Base-by-base conservation (phyloP, 2,797 vertebrate species). In the Myripristis jacobus region DNA sequence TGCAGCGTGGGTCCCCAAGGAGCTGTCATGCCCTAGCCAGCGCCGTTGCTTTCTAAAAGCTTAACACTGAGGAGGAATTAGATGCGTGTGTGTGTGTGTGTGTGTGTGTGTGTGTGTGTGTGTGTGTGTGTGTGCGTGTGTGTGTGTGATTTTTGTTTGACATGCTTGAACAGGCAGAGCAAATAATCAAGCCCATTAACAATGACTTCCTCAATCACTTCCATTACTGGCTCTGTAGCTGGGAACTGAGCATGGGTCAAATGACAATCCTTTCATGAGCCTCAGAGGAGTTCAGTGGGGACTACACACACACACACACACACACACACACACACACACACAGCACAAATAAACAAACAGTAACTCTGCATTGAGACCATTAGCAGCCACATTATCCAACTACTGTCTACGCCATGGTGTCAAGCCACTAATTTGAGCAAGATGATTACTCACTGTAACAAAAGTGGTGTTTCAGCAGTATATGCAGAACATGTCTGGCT, bases 21-120 rank as follows among this genome's bases (percentile, higher is more conserved):
- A 84, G 66, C 76, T 81, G 77, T 86, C 82, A 84, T 41, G 61
- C 72, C 66, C 72, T 80, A 80, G 66, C 77, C 19, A 22, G 75
- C 66, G 60, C 70, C 73, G 70, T 46, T 72, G 65, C 71, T 80
- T 81, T 82, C 65, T 67, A 75, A 79, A 68, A 68, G 80, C 73
- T 76, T 75, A 83, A 83, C 56, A 27, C 65, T 31, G 58, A 64
- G 52, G 59, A 80, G 31, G 63, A 84, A 84, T 78, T 66, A 75
- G 73, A 81, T 34, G 52, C 29, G 38, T 43, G 54, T 63, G 52
- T 48, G 2, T 55, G 29, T 66, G 52, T 31, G 44, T 51, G 44
- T 69, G 47, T 53, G 57, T 34, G 25, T 48, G 31, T 15, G 22
- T 31, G 44, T 51, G 44, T 69, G 47, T 53, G 57, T 34, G 25